These are phyloP conservation scores for Lepidostoma basale DNA, from an alignment of 1,140 invertebrate genomes.

Conservation along the genomic window DNA sequence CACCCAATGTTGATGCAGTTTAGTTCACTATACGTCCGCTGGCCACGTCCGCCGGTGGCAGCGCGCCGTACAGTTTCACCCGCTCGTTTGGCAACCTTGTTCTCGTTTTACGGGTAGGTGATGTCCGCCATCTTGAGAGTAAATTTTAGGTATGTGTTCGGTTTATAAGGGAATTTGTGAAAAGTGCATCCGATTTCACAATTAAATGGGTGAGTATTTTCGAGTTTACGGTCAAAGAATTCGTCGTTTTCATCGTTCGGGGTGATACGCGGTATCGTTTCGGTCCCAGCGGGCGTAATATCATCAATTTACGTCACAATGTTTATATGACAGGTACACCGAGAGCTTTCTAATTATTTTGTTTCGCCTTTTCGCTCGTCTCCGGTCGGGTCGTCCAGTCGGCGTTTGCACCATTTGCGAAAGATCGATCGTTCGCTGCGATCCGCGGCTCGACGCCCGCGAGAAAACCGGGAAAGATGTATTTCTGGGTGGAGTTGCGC, in stretches of 20 bases:
- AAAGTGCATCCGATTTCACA: slow-evolving; percentile 57
- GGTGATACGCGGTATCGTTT: neutral
- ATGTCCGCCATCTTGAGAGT: slow-evolving; percentile 64
- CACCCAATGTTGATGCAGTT: too few relatives aligned
- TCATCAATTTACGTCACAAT: slow-evolving; percentile 53
- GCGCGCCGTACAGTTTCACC: slow-evolving; percentile 52
- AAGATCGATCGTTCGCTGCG: neutral
- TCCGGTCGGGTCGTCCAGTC: neutral
- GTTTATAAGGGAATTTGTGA: slow-evolving; percentile 58
- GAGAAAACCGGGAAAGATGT: slow-evolving; percentile 7
- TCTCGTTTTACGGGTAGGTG: slow-evolving; percentile 61
- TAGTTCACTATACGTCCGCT: too few relatives aligned
- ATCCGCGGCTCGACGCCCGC: neutral
- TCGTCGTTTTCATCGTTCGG: neutral
- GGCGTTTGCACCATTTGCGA: slow-evolving; percentile 7
- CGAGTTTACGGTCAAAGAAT: neutral
- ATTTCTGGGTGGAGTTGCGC: slow-evolving; percentile 35
- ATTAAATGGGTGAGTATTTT: slow-evolving; percentile 52
- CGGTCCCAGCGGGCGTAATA: slow-evolving; percentile 8
- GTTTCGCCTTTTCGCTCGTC: slow-evolving; percentile 24
- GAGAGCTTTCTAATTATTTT: slow-evolving; percentile 59
- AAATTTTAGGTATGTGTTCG: slow-evolving; percentile 58
- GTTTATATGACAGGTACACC: slow-evolving; percentile 62
- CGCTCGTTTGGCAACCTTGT: slow-evolving; percentile 63
- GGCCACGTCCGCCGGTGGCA: slow-evolving; percentile 52